Evolutionary conservation across 2,113 vertebrate species (phyloP).

Genomic region (Falcunculus frontatus): DNA sequence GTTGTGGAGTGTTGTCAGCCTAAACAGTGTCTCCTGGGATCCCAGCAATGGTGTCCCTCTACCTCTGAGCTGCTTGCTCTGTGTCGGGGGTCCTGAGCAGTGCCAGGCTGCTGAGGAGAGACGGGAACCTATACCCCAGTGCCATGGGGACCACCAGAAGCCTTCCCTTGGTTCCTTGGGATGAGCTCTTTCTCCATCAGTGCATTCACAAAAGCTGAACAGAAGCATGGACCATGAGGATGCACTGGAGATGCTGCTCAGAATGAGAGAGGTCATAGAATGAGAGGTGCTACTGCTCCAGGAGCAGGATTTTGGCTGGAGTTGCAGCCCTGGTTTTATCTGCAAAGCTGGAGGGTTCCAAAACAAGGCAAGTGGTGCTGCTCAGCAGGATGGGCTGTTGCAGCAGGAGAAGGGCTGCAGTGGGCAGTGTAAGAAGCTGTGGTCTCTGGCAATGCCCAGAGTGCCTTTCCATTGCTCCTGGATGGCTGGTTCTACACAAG

Average conservation of each 20-base stretch:
- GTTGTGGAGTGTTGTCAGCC: not conserved
- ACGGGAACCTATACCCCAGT: accelerated
- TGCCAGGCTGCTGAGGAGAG: not conserved
- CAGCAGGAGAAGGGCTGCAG: not conserved
- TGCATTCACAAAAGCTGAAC: not conserved
- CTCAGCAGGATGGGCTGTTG: not conserved
- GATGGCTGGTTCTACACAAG: not conserved
- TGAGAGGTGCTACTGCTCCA: not conserved
- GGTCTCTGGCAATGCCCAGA: not conserved
- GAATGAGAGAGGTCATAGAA: not conserved
- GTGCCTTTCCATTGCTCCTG: not conserved
- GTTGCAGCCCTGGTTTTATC: not conserved
- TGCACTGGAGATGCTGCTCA: not conserved
- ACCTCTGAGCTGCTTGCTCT: not conserved
- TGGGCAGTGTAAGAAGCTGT: not conserved
- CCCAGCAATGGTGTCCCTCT: not conserved
- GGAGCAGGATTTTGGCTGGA: not conserved
- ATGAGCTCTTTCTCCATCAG: not conserved
- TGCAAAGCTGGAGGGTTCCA: not conserved
- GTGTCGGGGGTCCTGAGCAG: not conserved
- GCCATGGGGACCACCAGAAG: not conserved
- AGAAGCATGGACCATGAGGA: not conserved
- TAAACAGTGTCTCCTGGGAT: not conserved
- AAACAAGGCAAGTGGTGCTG: not conserved
- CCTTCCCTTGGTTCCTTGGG: not conserved